These are phyloP conservation scores for Sebastes minor DNA, from an alignment of 2,797 vertebrate genomes.

Conservation along the genomic window DNA sequence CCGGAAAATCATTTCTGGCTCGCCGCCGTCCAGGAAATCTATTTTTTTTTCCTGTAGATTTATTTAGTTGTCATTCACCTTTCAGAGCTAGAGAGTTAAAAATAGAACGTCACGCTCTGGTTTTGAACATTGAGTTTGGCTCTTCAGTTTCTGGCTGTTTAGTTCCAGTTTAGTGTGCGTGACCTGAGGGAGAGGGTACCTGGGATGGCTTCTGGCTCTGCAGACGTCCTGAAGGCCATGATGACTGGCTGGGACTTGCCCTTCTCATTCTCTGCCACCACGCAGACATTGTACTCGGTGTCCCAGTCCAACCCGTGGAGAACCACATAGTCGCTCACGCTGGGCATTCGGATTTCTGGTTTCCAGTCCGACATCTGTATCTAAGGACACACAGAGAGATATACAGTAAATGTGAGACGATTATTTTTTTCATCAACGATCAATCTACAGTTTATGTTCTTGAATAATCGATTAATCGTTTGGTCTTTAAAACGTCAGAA, in stretches of 20 bases:
- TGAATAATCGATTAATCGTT: neutral
- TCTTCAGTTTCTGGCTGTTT: conserved; percentile 32
- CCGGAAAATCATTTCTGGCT: conserved; percentile 59
- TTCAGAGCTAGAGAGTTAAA: conserved; percentile 38
- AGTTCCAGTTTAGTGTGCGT: conserved; percentile 24
- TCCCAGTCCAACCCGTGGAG: conserved; percentile 93
- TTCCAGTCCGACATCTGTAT: conserved; percentile 89
- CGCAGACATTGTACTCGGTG: conserved; percentile 90
- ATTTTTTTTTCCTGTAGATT: conserved; percentile 38
- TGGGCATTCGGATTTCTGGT: conserved; percentile 89
- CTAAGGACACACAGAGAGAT: conserved; percentile 65
- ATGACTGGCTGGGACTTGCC: conserved; percentile 91
- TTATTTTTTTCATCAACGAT: neutral
- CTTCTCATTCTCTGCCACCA: conserved; percentile 94
- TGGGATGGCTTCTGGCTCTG: conserved; percentile 92
- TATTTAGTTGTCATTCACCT: conserved; percentile 62
- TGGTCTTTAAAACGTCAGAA: neutral
- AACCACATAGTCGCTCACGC: conserved; percentile 85
- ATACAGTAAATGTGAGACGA: neutral
- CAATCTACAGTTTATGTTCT: neutral
- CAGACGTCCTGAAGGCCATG: conserved; percentile 88
- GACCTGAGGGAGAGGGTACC: conserved; percentile 80
- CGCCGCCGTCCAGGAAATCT: conserved; percentile 29
- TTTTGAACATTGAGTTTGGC: conserved; percentile 67
- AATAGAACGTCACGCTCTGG: conserved; percentile 32